Evolutionary conservation across 2,797 vertebrate species (phyloP).

Genomic region (Sebastes minor): DNA sequence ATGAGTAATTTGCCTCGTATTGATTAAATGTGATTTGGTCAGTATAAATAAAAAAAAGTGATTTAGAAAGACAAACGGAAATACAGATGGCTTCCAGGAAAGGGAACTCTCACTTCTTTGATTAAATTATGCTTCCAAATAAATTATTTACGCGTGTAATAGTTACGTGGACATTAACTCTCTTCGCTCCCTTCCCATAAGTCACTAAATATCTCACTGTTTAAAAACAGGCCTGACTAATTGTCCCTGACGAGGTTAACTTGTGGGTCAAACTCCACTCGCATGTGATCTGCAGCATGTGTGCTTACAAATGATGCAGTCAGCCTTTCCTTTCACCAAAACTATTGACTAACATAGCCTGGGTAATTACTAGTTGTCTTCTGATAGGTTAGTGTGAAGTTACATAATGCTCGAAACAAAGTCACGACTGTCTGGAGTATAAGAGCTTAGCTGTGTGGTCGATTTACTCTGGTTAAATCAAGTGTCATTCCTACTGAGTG

Average conservation of each 20-base stretch:
- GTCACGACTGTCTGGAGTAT: not conserved
- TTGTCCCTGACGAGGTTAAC: not conserved
- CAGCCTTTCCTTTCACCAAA: not conserved
- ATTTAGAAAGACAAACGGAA: slow-evolving; percentile 57
- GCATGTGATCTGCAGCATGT: not conserved
- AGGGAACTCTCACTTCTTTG: slow-evolving; percentile 52
- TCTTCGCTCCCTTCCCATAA: not conserved
- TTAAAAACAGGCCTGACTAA: not conserved
- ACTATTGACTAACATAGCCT: not conserved
- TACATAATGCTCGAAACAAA: slow-evolving; percentile 10
- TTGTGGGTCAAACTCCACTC: slow-evolving; percentile 6
- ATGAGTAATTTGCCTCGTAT: slow-evolving; percentile 56
- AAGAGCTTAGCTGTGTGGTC: not conserved
- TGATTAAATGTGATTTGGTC: slow-evolving; percentile 74
- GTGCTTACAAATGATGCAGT: not conserved
- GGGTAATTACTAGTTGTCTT: not conserved
- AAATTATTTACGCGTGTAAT: not conserved
- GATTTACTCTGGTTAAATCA: not conserved
- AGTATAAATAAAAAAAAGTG: slow-evolving; percentile 50
- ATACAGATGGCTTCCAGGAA: slow-evolving; percentile 88
- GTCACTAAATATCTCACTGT: not conserved
- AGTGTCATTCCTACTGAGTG: not conserved
- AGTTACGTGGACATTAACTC: not conserved
- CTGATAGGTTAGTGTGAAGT: not conserved
- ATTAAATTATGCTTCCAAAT: not conserved